Evolutionary conservation across 2,888 invertebrate genomes (phyloP).

Genomic region (Chaetoderma sp.): DNA sequence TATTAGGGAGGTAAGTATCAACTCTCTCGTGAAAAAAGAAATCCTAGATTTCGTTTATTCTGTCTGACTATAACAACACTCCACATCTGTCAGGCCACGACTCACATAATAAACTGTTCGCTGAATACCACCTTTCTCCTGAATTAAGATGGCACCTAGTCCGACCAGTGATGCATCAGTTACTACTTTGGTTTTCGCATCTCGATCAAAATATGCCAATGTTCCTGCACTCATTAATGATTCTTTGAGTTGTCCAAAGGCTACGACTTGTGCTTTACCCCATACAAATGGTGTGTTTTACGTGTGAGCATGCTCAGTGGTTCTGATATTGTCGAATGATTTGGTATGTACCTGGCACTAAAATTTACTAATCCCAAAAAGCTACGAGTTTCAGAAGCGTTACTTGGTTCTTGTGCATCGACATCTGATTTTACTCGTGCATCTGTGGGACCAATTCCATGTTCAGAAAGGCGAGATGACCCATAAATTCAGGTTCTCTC

Average conservation of each 20-base stretch:
- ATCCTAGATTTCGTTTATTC: no score
- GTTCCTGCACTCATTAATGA: not conserved
- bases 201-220: not conserved
- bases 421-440: slow-evolving; percentile 10
- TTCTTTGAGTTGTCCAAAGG: not conserved
- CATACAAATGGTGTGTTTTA: not conserved
- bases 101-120: slow-evolving; percentile 3
- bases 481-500: slow-evolving; percentile 12
- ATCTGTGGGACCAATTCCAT: not conserved
- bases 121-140: not conserved
- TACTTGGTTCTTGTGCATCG: slow-evolving; percentile 3
- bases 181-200: not conserved
- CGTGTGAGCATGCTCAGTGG: not conserved
- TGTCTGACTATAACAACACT: not conserved
- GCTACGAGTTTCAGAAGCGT: not conserved
- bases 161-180: slow-evolving; percentile 7
- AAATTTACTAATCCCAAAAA: slow-evolving; percentile 8
- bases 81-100: not conserved
- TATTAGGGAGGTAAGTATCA: no score
- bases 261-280: not conserved
- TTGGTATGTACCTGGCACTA: not conserved
- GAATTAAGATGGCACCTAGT: not conserved
- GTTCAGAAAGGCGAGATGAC: slow-evolving; percentile 3
- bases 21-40: no score
- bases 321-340: not conserved